A percentile compares a stretch with the other conserved stretches of the same genome.
Conservation (phyloP, 1,140 invertebrate genomes). For the Eurosta solidaginis region DNA sequence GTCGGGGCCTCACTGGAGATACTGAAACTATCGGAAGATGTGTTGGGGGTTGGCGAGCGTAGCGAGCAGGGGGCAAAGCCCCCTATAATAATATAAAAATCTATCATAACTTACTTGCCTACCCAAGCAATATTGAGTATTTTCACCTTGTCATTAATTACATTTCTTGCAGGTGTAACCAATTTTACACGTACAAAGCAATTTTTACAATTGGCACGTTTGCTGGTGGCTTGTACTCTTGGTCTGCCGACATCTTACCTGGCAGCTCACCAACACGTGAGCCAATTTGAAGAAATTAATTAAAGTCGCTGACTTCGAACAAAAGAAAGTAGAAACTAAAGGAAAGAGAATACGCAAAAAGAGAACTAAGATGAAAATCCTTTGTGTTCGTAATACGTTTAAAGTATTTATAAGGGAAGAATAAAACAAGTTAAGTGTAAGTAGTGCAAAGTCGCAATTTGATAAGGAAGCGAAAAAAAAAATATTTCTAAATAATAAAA, state of each 20-base stretch:
- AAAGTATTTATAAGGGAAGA: neutral
- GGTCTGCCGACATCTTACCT: conserved; percentile 15
- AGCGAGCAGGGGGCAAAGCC: no score
- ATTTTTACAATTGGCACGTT: neutral
- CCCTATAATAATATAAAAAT: no score
- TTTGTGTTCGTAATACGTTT: neutral
- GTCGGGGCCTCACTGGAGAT: no score
- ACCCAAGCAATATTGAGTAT: neutral
- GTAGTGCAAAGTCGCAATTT: neutral
- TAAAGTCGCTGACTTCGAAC: neutral
- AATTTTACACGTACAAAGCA: neutral
- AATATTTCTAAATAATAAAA: neutral
- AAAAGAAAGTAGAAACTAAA: neutral
- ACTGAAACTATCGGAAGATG: no score
- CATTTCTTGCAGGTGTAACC: neutral
- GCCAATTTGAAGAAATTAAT: conserved; percentile 26
- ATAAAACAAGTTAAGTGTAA: conserved; percentile 4
- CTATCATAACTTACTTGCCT: no score
- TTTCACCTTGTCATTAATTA: neutral
- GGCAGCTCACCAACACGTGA: conserved; percentile 17
- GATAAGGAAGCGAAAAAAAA: no score
- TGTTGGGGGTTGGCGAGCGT: no score
- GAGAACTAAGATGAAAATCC: neutral
- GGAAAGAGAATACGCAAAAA: neutral
- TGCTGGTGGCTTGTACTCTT: neutral